Percentiles rank a stretch among this genome's conserved stretches.
These are phyloP conservation scores for Fopius arisanus DNA, from an alignment of 1,140 invertebrate genomes.

Conservation along the genomic window DNA sequence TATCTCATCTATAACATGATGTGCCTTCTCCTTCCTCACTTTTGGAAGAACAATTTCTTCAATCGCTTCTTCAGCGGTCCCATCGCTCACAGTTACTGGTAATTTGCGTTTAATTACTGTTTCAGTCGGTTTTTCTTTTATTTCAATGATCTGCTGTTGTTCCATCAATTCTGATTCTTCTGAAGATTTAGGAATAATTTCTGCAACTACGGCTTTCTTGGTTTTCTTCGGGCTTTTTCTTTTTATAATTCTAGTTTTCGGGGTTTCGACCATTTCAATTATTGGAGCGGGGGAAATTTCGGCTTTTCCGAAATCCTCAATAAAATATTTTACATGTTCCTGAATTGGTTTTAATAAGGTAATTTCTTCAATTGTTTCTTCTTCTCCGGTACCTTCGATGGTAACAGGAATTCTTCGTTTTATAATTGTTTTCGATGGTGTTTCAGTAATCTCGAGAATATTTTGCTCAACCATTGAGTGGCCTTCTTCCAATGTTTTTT, in stretches of 20 bases:
- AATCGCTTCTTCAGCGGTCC: constrained; percentile 30
- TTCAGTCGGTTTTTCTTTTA: constrained; percentile 34
- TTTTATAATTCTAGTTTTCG: constrained; percentile 42
- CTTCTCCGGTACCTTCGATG: constrained; percentile 38
- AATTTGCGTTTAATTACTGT: constrained; percentile 38
- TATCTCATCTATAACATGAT: constrained; percentile 29
- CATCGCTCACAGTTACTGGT: constrained; percentile 38
- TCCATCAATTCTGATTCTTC: constrained; percentile 37
- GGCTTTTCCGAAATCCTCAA: constrained; percentile 25
- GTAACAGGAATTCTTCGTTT: constrained; percentile 39
- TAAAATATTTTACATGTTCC: constrained; percentile 33
- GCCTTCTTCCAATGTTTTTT: constrained; percentile 17
- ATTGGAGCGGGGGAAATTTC: constrained; percentile 31
- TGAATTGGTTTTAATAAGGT: constrained; percentile 37
- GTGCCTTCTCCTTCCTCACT: constrained; percentile 36
- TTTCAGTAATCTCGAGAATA: constrained; percentile 32
- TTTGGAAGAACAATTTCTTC: constrained; percentile 46
- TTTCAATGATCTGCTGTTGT: constrained; percentile 40
- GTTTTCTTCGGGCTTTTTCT: constrained; percentile 42
- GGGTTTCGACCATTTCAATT: constrained; percentile 43
- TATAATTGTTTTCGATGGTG: constrained; percentile 29
- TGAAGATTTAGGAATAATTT: constrained; percentile 31
- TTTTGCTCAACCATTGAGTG: constrained; percentile 32
- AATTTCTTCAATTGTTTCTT: constrained; percentile 41
- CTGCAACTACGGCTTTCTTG: constrained; percentile 34